Evolutionary conservation across 2,797 vertebrate species (phyloP).

Genomic region (Diplodus sargus): DNA sequence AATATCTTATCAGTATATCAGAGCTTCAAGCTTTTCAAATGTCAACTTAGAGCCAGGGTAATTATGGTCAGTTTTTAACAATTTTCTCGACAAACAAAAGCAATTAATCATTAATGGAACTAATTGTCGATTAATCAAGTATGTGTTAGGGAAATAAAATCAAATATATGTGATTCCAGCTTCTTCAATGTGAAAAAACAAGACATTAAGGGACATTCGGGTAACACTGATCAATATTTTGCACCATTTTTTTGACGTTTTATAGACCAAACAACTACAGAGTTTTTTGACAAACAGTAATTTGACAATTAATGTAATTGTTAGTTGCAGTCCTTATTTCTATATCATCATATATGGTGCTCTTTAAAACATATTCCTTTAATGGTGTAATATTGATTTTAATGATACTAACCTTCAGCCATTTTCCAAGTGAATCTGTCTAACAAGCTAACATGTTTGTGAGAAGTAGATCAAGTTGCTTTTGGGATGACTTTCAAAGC

Average conservation of each 20-base stretch:
- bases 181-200: too few relatives aligned
- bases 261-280: not conserved
- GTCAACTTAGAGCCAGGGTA: not conserved
- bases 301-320: too few relatives aligned
- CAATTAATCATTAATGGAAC: not conserved
- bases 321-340: not conserved
- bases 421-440: constrained; percentile 3
- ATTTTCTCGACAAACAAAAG: not conserved
- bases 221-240: too few relatives aligned
- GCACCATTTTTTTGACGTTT: not conserved
- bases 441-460: constrained; percentile 1
- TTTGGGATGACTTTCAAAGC: constrained; percentile 37
- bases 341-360: not conserved
- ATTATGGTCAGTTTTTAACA: not conserved
- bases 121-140: too few relatives aligned
- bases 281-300: too few relatives aligned
- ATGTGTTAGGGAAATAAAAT: too few relatives aligned
- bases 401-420: too few relatives aligned
- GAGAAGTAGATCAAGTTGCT: constrained; percentile 36
- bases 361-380: not conserved
- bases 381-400: constrained; percentile 7
- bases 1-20: not conserved
- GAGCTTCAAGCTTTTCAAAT: not conserved
- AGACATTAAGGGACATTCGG: too few relatives aligned
- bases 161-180: too few relatives aligned